These are phyloP conservation scores for Noctua comes DNA, from an alignment of 2,888 invertebrate species.

Conservation along the genomic window DNA sequence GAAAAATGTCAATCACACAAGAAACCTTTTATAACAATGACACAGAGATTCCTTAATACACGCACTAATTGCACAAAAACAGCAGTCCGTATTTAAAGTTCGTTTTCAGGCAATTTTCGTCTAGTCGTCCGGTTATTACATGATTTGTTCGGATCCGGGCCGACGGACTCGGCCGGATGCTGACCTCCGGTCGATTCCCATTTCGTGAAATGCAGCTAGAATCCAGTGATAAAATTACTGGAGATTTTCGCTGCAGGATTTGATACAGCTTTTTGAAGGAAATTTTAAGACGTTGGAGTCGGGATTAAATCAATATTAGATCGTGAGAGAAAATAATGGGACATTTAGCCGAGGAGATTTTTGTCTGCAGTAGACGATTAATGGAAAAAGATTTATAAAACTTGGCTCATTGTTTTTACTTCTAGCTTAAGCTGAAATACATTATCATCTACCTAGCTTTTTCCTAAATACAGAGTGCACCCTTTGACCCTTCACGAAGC, in stretches of 20 bases:
- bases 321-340: neutral
- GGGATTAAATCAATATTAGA: conserved; percentile 10
- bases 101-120: conserved; percentile 37
- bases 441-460: too few species aligned
- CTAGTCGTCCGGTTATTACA: conserved; percentile 53
- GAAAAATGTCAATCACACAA: too few species aligned
- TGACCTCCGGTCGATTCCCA: conserved; percentile 45
- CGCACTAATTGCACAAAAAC: too few species aligned
- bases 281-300: neutral
- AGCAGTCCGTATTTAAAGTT: conserved; percentile 7
- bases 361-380: neutral
- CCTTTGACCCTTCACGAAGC: too few species aligned
- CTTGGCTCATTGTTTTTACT: neutral
- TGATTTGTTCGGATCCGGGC: conserved; percentile 54
- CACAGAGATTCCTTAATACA: too few species aligned
- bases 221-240: conserved; percentile 40
- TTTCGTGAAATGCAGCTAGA: conserved; percentile 42
- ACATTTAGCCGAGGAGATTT: neutral
- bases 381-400: neutral
- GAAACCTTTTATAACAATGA: too few species aligned
- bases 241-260: conserved; percentile 3
- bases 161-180: conserved; percentile 39
- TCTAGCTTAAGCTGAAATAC: too few species aligned
- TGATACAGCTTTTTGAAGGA: neutral
- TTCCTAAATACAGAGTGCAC: too few species aligned